Evolutionary conservation across 2,797 vertebrate genomes (phyloP).

Genomic region (Platalea minor): DNA sequence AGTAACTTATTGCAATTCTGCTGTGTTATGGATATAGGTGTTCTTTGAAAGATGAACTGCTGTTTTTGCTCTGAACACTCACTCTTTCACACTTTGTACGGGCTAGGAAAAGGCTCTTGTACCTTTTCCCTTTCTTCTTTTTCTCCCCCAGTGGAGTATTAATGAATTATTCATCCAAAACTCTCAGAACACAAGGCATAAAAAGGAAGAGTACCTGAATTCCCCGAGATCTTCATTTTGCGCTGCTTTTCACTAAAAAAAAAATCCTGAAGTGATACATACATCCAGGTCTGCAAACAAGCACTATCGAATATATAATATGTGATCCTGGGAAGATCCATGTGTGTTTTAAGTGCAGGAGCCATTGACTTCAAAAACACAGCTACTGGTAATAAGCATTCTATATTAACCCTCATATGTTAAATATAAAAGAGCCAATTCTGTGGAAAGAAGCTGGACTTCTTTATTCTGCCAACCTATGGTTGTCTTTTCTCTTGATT

Average conservation of each 20-base stretch:
- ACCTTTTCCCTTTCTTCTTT: not conserved
- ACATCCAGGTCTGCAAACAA: not conserved
- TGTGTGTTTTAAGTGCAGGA: not conserved
- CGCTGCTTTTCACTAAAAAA: not conserved
- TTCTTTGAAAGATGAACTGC: not conserved
- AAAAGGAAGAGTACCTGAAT: not conserved
- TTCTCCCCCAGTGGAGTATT: not conserved
- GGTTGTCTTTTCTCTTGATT: not conserved
- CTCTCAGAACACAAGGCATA: not conserved
- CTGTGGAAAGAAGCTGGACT: not conserved
- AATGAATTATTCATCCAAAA: conserved; percentile 1
- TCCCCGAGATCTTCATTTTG: not conserved
- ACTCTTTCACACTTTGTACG: not conserved
- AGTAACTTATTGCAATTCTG: not conserved
- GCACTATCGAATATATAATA: not conserved
- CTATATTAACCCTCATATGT: not conserved
- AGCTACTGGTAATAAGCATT: not conserved
- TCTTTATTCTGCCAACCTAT: not conserved
- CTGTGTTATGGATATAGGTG: not conserved
- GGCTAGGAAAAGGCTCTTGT: not conserved
- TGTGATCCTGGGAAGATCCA: not conserved
- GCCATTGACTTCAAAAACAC: not conserved
- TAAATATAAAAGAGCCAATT: not conserved
- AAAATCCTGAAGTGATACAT: not conserved
- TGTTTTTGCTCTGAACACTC: not conserved